Evolutionary conservation across 2,113 vertebrate genomes (phyloP), one percentile per base, ranked within the genome.

Genomic region (Lota lota): DNA sequence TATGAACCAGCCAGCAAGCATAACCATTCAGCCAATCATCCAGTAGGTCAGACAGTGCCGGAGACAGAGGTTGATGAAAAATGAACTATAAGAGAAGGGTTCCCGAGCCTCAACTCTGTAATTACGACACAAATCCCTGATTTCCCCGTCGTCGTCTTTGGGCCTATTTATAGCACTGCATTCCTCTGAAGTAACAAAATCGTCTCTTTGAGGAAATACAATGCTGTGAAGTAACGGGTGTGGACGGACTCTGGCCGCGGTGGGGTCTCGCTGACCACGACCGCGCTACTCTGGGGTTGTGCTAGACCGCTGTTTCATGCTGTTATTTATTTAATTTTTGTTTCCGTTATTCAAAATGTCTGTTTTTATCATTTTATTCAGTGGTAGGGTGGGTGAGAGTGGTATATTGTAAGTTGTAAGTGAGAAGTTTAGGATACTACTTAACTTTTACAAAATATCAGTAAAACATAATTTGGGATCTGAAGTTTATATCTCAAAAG

Each of bases 161-260:
- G 72, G 68, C 8, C 84, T 90, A 85, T 90, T 90, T 88, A 84
- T 88, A 88, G 84, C 69, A 19, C 67, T 36, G 77, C 85, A 87
- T 88, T 90, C 87, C 88, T 87, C 69, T 54, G 36, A 40, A 78
- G 83, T 80, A 85, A 87, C 83, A 74, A 85, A 86, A 88, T 83
- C 77, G 85, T 87, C 87, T 84, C 83, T 77, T 79, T 79, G 85
- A 85, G 83, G 82, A 81, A 82, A 83, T 75, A 84, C 88, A 88
- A 86, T 88, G 85, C 87, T 85, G 88, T 2, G 85, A 88, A 90
- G 88, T 90, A 85, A 88, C 83, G 80, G 88, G 87, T 90, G 87
- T 83, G 84, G 83, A 86, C 85, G 85, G 85, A 88, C 87, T 83
- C 85, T 84, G 80, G 80, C 80, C 73, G 84, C 87, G 87, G 88